Evolutionary conservation across 2,888 invertebrate species (phyloP), one percentile per base, ranked within the genome.

Genomic region (Drosophila acutilabella): DNA sequence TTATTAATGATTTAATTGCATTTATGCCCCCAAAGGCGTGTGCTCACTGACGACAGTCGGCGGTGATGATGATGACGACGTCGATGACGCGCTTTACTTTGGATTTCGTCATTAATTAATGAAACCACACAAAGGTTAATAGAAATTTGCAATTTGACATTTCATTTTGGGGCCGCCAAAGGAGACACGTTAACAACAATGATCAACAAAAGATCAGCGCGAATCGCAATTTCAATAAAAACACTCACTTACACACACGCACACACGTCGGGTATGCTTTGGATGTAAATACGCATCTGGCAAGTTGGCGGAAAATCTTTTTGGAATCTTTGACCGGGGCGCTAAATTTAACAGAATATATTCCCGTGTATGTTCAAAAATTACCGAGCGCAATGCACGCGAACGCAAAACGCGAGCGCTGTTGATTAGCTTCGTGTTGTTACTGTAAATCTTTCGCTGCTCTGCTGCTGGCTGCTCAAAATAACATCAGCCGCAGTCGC

Each of bases 1-100:
- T 82, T 88, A 84, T 88, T 84, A 84, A 84, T 85, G 78, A 85
- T 84, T 88, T 84, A 84, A 84, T 84, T 84, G 83, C 83, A 86
- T 85, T 78, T 81, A 69, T 80, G 80, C 71, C 81, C 65, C 75
- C 67, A 66, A 30, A 83, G 86, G 86, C 86, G 80, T 84, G 79
- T 76, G 77, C 66, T 26, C 69, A 78, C 79, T 75, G 81, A 76
- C 79, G 79, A 79, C 87, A 84, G 74, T 78, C 71, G 57, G 30
- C 76, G 67, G 64, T 72, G 75, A 8, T 8, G 60, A 36, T 70
- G 67, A 67, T 72, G 75, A 72, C 76, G 68, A 30, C 30, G 60
- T 30, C 76, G 67, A 67, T 72, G 75, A 72, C 76, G 68, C 78
- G 78, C 33, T 51, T 16, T n/a, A 42, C 47, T 54, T 68, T 47